Percentiles rank a stretch among this genome's conserved stretches.
Conservation (phyloP, 2,113 vertebrate genomes). For the Brienomyrus brachyistius region DNA sequence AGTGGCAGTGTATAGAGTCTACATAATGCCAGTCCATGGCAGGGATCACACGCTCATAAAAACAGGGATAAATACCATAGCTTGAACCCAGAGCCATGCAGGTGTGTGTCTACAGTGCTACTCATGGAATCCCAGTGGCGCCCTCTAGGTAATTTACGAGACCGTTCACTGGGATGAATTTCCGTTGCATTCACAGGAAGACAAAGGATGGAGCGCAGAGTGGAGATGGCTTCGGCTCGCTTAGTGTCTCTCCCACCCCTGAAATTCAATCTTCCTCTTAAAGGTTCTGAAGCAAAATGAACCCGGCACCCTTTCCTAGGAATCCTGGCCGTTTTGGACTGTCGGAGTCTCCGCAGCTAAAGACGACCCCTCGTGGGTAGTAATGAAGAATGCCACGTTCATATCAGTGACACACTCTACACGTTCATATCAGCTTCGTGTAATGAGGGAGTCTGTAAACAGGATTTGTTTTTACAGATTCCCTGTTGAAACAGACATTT, state of each 20-base stretch:
- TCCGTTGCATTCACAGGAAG: background rate
- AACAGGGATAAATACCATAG: background rate
- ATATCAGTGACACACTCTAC: background rate
- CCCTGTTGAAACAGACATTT: background rate
- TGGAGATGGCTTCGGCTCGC: background rate
- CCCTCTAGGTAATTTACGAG: background rate
- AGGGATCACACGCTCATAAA: background rate
- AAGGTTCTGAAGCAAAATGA: constrained; percentile 35
- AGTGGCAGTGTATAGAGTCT: background rate
- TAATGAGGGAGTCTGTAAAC: background rate
- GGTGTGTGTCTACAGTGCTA: background rate
- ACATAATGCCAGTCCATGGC: background rate
- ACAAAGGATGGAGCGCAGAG: background rate
- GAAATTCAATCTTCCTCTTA: background rate
- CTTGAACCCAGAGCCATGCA: background rate
- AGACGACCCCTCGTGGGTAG: background rate
- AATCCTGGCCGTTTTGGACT: background rate
- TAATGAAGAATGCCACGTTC: background rate
- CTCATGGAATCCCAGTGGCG: background rate
- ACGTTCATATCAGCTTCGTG: background rate
- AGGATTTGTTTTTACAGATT: background rate
- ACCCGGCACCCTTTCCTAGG: background rate
- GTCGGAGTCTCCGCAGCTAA: background rate
- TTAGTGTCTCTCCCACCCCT: background rate
- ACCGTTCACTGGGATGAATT: background rate